These are phyloP conservation scores for Lethrus apterus DNA, from an alignment of 1,140 invertebrate species.

Conservation along the genomic window DNA sequence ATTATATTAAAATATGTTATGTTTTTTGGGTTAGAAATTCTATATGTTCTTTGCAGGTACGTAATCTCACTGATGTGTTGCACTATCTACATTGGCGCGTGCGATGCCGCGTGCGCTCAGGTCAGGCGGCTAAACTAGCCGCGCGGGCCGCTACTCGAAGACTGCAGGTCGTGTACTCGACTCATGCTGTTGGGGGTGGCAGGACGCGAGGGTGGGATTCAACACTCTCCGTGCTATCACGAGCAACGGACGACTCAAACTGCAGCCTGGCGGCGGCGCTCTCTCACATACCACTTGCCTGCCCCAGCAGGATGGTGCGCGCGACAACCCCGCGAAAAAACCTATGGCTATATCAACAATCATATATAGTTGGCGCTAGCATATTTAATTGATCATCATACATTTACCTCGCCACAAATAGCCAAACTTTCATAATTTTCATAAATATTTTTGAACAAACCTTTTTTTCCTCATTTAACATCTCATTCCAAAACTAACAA, in stretches of 20 bases:
- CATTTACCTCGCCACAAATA: too few relatives aligned
- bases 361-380: too few relatives aligned
- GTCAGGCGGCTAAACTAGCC: constrained; percentile 28
- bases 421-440: too few relatives aligned
- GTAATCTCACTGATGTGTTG: constrained; percentile 27
- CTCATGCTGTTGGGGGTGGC: constrained; percentile 35
- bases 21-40: background rate
- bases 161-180: constrained; percentile 35
- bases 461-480: background rate
- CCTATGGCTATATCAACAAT: too few relatives aligned
- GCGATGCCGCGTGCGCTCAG: constrained; percentile 15
- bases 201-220: constrained; percentile 28
- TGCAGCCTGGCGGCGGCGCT: constrained; percentile 37
- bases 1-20: background rate
- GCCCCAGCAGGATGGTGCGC: constrained; percentile 19
- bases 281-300: constrained; percentile 30
- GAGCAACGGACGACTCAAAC: constrained; percentile 35
- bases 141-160: constrained; percentile 36
- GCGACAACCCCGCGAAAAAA: constrained; percentile 5
- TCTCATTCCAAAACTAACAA: background rate
- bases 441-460: too few relatives aligned
- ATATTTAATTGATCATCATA: too few relatives aligned
- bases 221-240: constrained; percentile 32
- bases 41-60: constrained; percentile 21
- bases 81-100: constrained; percentile 19